phyloP scores from a whole-genome alignment of 2,113 vertebrate genomes.

The Petroica traversi region DNA sequence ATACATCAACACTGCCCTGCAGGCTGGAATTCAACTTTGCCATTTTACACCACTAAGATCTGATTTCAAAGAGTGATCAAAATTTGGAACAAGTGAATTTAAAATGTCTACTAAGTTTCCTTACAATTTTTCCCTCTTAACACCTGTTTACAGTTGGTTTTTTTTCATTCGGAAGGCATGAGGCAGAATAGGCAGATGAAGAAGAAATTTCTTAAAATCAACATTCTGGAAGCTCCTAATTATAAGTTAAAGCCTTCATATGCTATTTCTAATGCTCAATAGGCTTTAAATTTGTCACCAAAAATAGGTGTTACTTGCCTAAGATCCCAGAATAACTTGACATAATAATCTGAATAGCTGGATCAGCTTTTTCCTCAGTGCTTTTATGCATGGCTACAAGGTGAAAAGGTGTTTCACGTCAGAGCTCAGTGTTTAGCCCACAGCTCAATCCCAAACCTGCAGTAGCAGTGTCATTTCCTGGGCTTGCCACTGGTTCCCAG shows the following conservation, averaged over 20 bases:
- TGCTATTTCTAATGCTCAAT: not conserved
- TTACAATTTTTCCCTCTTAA: not conserved
- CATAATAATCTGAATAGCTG: not conserved
- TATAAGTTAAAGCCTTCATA: not conserved
- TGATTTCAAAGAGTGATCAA: not conserved
- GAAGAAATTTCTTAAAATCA: not conserved
- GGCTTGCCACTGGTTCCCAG: not conserved
- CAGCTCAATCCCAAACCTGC: not conserved
- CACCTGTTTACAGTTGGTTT: not conserved
- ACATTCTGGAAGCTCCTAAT: not conserved
- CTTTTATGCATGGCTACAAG: not conserved
- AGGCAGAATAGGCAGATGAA: not conserved
- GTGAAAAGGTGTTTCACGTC: not conserved
- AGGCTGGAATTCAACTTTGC: not conserved
- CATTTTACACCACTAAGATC: not conserved
- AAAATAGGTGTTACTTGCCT: not conserved
- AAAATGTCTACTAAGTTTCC: not conserved
- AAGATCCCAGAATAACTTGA: not conserved
- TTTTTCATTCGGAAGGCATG: not conserved
- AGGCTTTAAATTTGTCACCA: not conserved
- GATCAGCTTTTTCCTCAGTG: not conserved
- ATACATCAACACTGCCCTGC: no score
- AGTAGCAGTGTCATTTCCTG: not conserved
- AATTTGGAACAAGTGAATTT: not conserved
- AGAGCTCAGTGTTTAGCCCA: not conserved